These are phyloP conservation scores for Chiloscyllium punctatum DNA, from an alignment of 2,797 vertebrate genomes.

Conservation along the genomic window DNA sequence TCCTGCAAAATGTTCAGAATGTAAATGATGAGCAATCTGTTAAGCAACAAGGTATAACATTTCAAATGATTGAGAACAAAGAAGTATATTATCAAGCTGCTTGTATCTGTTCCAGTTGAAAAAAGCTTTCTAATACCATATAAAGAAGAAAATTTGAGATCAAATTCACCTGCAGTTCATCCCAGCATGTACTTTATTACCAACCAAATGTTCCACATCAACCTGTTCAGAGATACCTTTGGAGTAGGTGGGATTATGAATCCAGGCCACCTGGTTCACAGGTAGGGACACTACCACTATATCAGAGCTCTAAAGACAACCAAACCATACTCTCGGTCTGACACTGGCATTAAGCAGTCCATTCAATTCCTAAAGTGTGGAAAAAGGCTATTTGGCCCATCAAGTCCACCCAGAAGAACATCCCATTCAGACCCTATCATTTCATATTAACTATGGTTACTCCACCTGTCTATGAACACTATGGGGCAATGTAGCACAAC, in stretches of 20 bases:
- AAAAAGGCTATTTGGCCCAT: no score
- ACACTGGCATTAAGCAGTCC: neutral
- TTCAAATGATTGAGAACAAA: neutral
- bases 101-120: neutral
- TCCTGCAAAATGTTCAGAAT: conserved; percentile 45
- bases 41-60: neutral
- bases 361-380: no score
- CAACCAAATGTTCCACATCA: neutral
- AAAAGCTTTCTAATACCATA: neutral
- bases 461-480: no score
- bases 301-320: neutral
- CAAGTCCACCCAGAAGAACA: no score
- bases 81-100: neutral
- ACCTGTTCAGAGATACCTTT: no score
- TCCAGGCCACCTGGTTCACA: no score
- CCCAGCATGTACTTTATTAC: neutral
- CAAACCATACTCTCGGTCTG: neutral
- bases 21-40: neutral
- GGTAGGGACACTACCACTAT: no score
- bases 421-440: no score
- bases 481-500: no score
- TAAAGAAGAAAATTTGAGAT: neutral
- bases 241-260: no score
- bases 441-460: no score
- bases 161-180: neutral